Evolutionary conservation across 2,888 invertebrate genomes (phyloP), one percentile per base, ranked within the genome.

Genomic region (Scelioninae gen. 2): DNA sequence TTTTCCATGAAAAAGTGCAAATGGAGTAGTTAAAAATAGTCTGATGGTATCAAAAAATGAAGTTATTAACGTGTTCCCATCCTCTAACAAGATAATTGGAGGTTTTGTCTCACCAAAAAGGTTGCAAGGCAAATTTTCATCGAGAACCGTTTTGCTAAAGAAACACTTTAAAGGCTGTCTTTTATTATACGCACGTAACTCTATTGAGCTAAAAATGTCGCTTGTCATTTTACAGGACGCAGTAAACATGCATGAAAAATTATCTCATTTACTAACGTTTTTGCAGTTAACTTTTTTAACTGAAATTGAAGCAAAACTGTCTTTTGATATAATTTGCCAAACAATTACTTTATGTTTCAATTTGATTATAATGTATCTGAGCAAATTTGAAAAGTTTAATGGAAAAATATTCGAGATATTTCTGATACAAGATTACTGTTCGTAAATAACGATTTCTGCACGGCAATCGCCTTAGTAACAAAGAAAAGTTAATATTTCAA

Each of bases 1-100:
- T n/a, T n/a, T n/a, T n/a, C n/a, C n/a, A n/a, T n/a, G n/a, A n/a
- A n/a, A n/a, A n/a, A n/a, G n/a, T n/a, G n/a, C n/a, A n/a, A n/a
- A 7, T 13, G 39, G 15, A 16, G 55, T 41, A 55, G 41, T 41
- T 25, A 28, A 28, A 55, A 55, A 55, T 53, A 55, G n/a, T n/a
- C n/a, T n/a, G n/a, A n/a, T n/a, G n/a, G n/a, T n/a, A n/a, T n/a
- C n/a, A n/a, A n/a, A n/a, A n/a, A n/a, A n/a, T n/a, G n/a, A 55
- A 28, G 55, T 31, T 28, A 25, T 55, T 55, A 39, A 10, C 41
- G 39, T 22, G 41, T 41, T 55, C 25, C 28, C 22, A 19, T 55
- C 22, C 41, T 41, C 16, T 57, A 57, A 57, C 57, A 19, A 57
- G 57, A 33, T 57, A 57, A 43, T 57, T 57, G 43, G 43, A 57